Conservation (phyloP, 2,797 vertebrate genomes). For the Varecia variegata region DNA sequence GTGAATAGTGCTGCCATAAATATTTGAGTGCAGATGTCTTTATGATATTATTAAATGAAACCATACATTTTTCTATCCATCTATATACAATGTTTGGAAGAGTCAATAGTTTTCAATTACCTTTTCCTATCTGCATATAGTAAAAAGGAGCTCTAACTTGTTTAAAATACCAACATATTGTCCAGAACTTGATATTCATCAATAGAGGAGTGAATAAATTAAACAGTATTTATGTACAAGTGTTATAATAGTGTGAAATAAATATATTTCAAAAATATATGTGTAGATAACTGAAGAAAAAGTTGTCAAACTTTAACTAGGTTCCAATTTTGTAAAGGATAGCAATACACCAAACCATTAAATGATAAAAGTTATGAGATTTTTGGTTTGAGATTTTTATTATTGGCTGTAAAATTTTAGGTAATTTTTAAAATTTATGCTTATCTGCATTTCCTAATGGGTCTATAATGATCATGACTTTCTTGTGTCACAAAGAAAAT, state of each 20-base stretch:
- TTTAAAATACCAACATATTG: not conserved
- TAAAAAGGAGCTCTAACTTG: not conserved
- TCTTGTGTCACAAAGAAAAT: not conserved
- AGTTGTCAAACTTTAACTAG: not conserved
- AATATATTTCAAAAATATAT: not conserved
- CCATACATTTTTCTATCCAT: not conserved
- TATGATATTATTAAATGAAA: too few relatives aligned
- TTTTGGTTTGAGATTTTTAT: not conserved
- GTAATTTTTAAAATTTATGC: not conserved
- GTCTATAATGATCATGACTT: not conserved
- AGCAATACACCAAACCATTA: not conserved
- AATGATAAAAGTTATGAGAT: not conserved
- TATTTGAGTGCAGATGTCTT: too few relatives aligned
- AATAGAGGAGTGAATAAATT: not conserved
- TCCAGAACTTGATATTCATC: not conserved
- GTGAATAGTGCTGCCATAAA: too few relatives aligned
- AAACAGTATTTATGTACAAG: not conserved
- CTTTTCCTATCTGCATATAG: not conserved
- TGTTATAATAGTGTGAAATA: not conserved
- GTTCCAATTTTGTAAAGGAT: not conserved
- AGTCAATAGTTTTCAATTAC: not conserved
- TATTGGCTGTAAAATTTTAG: not conserved
- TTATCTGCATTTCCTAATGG: not conserved
- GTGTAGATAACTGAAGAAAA: not conserved
- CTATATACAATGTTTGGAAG: not conserved